Evolutionary conservation across 2,888 invertebrate species (phyloP).

Genomic region (Hirtodrosophila duncani): DNA sequence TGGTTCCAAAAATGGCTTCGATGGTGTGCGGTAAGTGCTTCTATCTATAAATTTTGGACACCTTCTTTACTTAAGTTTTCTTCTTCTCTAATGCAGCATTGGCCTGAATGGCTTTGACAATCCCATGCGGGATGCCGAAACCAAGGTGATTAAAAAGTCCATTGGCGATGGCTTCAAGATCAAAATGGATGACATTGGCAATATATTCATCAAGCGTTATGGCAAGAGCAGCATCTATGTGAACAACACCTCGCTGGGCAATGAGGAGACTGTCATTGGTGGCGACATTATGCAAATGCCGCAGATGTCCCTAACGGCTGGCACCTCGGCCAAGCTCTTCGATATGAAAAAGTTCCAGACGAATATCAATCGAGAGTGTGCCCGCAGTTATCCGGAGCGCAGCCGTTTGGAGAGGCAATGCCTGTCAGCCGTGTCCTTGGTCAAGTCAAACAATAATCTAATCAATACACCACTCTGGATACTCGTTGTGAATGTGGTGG

Average conservation of each 20-base stretch:
- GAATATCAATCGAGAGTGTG: constrained; percentile 84
- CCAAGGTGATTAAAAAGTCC: constrained; percentile 93
- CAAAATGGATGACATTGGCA: constrained; percentile 86
- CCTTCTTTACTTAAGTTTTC: neutral
- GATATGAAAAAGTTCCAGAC: constrained; percentile 86
- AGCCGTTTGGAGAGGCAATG: constrained; percentile 84
- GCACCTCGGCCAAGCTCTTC: constrained; percentile 84
- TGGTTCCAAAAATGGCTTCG: constrained; percentile 96
- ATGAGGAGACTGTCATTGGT: constrained; percentile 83
- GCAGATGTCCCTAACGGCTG: constrained; percentile 82
- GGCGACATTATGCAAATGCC: constrained; percentile 83
- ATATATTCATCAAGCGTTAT: constrained; percentile 84
- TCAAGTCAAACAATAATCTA: constrained; percentile 83
- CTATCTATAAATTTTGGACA: neutral
- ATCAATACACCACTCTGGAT: constrained; percentile 88
- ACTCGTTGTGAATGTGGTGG: constrained; percentile 87
- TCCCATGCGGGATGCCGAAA: constrained; percentile 94
- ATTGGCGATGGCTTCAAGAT: constrained; percentile 90
- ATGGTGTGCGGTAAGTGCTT: constrained; percentile 91
- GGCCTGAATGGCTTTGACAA: constrained; percentile 97
- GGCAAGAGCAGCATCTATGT: constrained; percentile 84
- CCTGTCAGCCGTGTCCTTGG: constrained; percentile 85
- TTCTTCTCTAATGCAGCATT: constrained; percentile 83
- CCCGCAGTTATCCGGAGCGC: constrained; percentile 84
- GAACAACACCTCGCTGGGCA: constrained; percentile 79